Percentiles rank a stretch among this genome's conserved stretches.
Evolutionary conservation across 1,140 invertebrate species (phyloP).

Genomic region (Zaprionus kolodkinae): DNA sequence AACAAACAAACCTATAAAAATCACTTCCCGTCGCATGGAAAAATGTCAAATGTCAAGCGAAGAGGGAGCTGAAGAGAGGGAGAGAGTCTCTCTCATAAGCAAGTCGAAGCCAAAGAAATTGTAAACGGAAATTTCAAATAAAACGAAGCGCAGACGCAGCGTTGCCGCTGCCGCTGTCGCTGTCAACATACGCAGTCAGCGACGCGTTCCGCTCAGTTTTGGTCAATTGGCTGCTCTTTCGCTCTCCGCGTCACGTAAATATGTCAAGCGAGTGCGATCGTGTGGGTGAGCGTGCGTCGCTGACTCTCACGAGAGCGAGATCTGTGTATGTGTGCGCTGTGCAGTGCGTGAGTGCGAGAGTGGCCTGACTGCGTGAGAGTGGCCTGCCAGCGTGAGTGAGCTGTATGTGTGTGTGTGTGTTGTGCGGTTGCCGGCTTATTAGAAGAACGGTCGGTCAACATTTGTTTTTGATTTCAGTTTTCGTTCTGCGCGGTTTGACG

Average conservation of each 20-base stretch:
- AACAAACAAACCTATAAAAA: slow-evolving; percentile 69
- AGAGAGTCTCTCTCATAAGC: slow-evolving; percentile 5
- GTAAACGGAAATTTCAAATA: slow-evolving; percentile 73
- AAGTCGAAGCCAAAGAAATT: slow-evolving; percentile 53
- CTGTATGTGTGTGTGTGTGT: slow-evolving; percentile 18
- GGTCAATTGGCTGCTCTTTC: slow-evolving; percentile 44
- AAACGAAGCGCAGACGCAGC: slow-evolving; percentile 60
- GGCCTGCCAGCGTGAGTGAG: background rate
- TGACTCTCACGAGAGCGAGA: slow-evolving; percentile 12
- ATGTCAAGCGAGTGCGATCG: slow-evolving; percentile 57
- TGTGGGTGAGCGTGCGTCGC: slow-evolving; percentile 53
- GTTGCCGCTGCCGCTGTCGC: slow-evolving; percentile 16
- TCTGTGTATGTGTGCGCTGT: slow-evolving; percentile 3
- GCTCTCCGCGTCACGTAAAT: slow-evolving; percentile 64
- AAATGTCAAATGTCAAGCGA: slow-evolving; percentile 69
- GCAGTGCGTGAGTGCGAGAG: background rate
- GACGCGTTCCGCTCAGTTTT: slow-evolving; percentile 30
- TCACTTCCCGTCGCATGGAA: slow-evolving; percentile 63
- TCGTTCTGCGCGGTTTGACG: slow-evolving; percentile 53
- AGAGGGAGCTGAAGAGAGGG: background rate
- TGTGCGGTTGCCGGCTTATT: slow-evolving; percentile 52
- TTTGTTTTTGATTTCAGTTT: slow-evolving; percentile 57
- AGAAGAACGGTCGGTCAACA: slow-evolving; percentile 64
- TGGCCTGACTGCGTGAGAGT: background rate
- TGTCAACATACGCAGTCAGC: slow-evolving; percentile 13